These are phyloP conservation scores for Alitta virens DNA, from an alignment of 2,888 invertebrate genomes.

Conservation along the genomic window DNA sequence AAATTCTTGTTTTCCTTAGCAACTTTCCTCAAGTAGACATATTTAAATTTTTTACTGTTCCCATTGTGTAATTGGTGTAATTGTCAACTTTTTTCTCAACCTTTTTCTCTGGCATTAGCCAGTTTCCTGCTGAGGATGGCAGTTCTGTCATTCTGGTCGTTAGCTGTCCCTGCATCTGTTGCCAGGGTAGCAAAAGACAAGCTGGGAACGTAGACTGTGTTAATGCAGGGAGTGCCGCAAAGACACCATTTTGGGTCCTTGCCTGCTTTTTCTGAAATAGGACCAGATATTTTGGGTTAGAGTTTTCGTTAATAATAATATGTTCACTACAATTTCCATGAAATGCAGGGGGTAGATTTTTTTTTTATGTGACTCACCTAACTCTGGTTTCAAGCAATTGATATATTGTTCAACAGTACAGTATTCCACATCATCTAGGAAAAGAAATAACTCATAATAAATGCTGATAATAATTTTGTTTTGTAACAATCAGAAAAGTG, in stretches of 20 bases:
- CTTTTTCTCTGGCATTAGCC: not conserved
- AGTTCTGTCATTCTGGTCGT: not conserved
- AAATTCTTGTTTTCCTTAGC: no score
- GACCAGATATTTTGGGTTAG: no score
- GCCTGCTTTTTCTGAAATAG: no score
- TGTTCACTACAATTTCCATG: not conserved
- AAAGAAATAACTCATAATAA: no score
- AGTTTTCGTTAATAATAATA: no score
- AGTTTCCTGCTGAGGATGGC: not conserved
- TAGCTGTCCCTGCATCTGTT: not conserved
- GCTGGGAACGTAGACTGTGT: slow-evolving; percentile 12
- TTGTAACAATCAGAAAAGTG: no score
- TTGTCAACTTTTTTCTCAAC: no score
- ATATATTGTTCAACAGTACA: slow-evolving; percentile 9
- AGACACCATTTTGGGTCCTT: not conserved
- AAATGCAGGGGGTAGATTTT: no score
- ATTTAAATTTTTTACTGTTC: no score
- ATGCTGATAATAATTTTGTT: no score
- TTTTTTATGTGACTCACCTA: slow-evolving; percentile 2
- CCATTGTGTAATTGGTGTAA: no score
- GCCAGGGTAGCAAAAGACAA: slow-evolving; percentile 9
- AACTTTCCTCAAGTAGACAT: no score
- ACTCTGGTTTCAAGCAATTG: slow-evolving; percentile 8
- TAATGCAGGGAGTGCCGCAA: slow-evolving; percentile 9
- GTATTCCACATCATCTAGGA: not conserved